Base-by-base conservation (phyloP, 2,888 invertebrate species). In the Thymelicus lineola region DNA sequence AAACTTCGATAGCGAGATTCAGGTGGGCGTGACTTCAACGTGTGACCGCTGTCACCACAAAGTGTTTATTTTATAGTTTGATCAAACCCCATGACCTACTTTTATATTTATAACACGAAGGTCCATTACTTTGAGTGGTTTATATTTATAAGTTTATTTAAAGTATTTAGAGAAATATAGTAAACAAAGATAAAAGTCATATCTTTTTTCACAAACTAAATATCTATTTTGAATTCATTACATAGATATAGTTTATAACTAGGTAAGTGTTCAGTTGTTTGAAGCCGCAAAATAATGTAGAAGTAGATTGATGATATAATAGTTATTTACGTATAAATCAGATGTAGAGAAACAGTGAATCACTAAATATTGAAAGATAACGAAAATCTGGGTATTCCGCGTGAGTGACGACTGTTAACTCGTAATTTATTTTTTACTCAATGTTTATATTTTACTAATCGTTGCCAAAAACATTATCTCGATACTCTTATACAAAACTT, bases 351-450 rank as follows among this genome's bases (percentile, higher is more conserved):
- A 66, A 50, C 60, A 78, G 76, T 77, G 72, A 79, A 77, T 79
- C 65, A 71, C 60, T 73, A 50, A 50, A 50, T 62, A 76, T 73
- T 73, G 77, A 77, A 72, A 79, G 77, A 79, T 73, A 73, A 76
- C 81, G 75, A 77, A 72, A 77, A 76, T 35, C 70, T 57, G 59
- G 66, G 74, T 55, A 55, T 64, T 28, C 42, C 28, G 20, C 6
- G 64, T 74, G 75, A 77, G 72, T 73, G 77, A 77, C 69, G 72
- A 76, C 73, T 75, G 76, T 75, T 77, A 77, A 74, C 74, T 75
- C 68, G 71, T 77, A 74, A 79, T 81, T 81, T 78, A 76, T 79
- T 77, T 78, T 74, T 79, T 75, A 74, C 72, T 76, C 74, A 78
- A 75, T 82, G 82, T 72, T 67, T 72, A 69, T 35, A 65, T 70